Evolutionary conservation across 1,140 invertebrate species (phyloP), one percentile per base, ranked within the genome.

Genomic region (Scaptomyza hsui): DNA sequence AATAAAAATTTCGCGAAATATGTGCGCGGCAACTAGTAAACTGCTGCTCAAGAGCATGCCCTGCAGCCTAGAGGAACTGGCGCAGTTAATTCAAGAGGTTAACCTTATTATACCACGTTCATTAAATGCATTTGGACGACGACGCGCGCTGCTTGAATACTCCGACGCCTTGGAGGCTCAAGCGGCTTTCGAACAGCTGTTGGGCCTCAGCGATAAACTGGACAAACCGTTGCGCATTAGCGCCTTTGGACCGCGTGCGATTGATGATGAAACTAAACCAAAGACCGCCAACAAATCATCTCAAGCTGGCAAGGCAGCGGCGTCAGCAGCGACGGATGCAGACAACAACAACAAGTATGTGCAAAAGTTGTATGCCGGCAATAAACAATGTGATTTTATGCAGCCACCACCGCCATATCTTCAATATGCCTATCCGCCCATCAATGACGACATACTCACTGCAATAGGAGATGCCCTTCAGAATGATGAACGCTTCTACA

Each of bases 401-500:
- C 95, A 96, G 83, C 95, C 95, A 62, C 95, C 95, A 26, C 94
- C 95, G 21, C 92, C 94, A 49, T 94, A 96, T 93, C 92, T 96
- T 37, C 93, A 92, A 73, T 96, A 96, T 82, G 93, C 94, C 57
- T 97, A 97, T 92, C 96, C 97, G 12, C 93, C 94, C 51, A 94
- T 96, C 13, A 96, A 94, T 47, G 92, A 93, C 52, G 92, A 94
- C 42, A 96, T 95, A 56, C 92, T 97, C 21, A 93, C 94, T 35
- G 97, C 97, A 88, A 98, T 99, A 71, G 93, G 94, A 4, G 93
- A 95, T 91, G 94, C 95, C 47, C 90, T 98, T 44, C 93, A 95
- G 55, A 93, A 93, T 39, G 94, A 96, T 78, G 95, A 95, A 44
- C 94, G 95, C 75, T 97, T 98, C 91, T 98, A 98, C 90, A 95